These are phyloP conservation scores for Calameuta idolon DNA, from an alignment of 2,888 invertebrate genomes.

Conservation along the genomic window DNA sequence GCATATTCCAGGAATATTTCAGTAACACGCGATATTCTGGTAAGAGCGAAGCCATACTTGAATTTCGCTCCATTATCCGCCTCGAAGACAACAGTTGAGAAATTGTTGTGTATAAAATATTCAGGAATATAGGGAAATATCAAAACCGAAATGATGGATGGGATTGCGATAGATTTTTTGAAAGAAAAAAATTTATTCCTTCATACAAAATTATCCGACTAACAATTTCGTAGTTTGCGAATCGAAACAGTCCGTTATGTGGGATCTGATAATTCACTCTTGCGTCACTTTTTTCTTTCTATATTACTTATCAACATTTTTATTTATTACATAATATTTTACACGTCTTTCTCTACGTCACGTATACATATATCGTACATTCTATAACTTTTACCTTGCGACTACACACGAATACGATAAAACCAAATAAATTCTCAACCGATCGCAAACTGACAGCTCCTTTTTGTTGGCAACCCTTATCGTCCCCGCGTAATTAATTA, in stretches of 20 bases:
- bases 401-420: not conserved
- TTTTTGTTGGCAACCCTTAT: not conserved
- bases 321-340: not conserved
- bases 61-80: not conserved
- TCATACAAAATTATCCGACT: not conserved
- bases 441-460: not conserved
- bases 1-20: constrained; percentile 57
- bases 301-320: not conserved
- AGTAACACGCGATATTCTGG: constrained; percentile 54
- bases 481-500: not conserved
- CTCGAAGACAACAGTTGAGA: not conserved
- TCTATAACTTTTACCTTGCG: not conserved
- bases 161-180: not conserved
- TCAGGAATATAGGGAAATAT: not conserved
- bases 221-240: not conserved
- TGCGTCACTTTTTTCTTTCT: not conserved
- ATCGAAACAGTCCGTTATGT: not conserved
- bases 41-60: not conserved
- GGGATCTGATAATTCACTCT: not conserved
- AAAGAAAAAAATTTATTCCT: not conserved
- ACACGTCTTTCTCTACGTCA: not conserved
- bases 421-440: not conserved
- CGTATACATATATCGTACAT: not conserved
- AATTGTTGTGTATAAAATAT: not conserved
- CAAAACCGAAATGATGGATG: not conserved